Percentiles rank a stretch among this genome's conserved stretches.
phyloP scores from a whole-genome alignment of 2,797 vertebrate genomes.

The Sebastes flavidus region DNA sequence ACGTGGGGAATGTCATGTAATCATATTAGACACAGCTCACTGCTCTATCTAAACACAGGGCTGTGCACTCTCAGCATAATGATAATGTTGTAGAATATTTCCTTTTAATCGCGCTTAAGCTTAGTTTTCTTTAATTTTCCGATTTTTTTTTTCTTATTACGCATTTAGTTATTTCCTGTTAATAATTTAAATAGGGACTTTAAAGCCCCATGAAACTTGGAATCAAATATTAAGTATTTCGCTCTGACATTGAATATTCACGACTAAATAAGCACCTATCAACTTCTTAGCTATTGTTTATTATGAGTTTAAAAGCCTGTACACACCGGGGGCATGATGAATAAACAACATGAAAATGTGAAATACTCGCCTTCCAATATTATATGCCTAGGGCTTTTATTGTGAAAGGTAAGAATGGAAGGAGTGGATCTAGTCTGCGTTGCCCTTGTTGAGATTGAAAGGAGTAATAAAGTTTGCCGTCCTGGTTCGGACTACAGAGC shows the following conservation, averaged over 20 bases:
- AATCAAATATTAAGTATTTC: no score
- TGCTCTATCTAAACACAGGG: conserved; percentile 62
- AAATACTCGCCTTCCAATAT: no score
- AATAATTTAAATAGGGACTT: background rate
- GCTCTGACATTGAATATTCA: background rate
- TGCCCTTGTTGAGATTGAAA: no score
- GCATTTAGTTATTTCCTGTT: background rate
- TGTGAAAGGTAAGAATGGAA: no score
- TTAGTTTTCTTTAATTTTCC: background rate
- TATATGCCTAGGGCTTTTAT: no score
- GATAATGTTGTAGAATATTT: conserved; percentile 24
- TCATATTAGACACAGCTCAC: conserved; percentile 74
- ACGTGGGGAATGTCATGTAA: conserved; percentile 76
- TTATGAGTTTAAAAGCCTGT: background rate
- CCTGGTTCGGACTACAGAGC: no score
- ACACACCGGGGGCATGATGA: no score
- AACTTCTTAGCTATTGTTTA: background rate
- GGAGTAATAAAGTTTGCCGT: no score
- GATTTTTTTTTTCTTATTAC: background rate
- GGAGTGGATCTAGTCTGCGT: no score
- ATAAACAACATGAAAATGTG: no score
- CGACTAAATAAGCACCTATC: background rate
- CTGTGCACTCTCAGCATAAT: conserved; percentile 43
- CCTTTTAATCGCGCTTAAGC: background rate
- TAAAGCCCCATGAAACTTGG: background rate